Conservation (phyloP, 2,113 vertebrate species). For the Otolemur garnettii region DNA sequence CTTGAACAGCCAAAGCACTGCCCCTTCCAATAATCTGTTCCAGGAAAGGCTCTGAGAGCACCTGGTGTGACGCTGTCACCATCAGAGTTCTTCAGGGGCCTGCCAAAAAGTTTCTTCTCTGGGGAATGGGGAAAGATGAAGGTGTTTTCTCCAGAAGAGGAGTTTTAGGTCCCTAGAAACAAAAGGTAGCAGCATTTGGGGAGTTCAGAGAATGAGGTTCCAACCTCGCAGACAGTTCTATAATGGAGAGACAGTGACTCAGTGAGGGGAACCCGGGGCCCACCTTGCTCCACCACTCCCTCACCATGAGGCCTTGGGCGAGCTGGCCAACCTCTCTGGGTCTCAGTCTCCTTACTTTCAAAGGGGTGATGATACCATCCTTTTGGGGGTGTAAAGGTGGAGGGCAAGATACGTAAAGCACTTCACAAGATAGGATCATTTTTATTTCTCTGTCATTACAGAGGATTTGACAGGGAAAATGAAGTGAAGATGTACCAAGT, state of each 20-base stretch:
- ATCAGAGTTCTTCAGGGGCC: not conserved
- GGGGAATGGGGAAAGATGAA: not conserved
- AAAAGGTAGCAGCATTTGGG: not conserved
- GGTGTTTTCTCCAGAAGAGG: not conserved
- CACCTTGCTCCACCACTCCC: not conserved
- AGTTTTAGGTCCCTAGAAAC: not conserved
- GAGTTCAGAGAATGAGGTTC: not conserved
- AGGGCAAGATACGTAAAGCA: not conserved
- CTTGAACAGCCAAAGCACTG: not conserved
- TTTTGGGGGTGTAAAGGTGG: not conserved
- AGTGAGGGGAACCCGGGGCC: not conserved
- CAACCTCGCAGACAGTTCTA: not conserved
- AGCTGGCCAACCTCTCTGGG: constrained; percentile 1
- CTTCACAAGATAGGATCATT: not conserved
- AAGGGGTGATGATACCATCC: not conserved
- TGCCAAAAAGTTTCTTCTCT: not conserved
- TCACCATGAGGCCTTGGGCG: no score
- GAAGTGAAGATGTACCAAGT: no score
- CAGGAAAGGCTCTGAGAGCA: not conserved
- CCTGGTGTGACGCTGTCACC: not conserved
- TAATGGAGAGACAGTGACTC: rapidly evolving
- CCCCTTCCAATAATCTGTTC: not conserved
- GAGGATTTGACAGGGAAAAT: not conserved
- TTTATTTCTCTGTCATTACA: not conserved
- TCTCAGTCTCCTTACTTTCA: not conserved